Base-by-base conservation (phyloP, 2,797 vertebrate species). In the Rallus crepitans region DNA sequence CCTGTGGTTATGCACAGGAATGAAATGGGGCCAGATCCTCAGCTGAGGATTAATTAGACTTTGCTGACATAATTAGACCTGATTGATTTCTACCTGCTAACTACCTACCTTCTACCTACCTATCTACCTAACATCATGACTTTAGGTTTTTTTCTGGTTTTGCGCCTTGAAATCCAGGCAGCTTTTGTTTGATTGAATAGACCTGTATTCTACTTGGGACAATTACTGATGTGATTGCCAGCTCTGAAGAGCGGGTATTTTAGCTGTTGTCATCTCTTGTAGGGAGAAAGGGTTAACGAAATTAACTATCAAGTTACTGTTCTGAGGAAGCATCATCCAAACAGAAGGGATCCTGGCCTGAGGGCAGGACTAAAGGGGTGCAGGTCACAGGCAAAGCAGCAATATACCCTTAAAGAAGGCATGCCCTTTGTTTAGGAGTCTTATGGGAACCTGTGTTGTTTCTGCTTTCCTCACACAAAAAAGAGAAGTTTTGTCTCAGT, bases 401-500 rank as follows among this genome's bases (percentile, higher is more conserved):
- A 50, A 8, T 42, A 42, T 68, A 57, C 14, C 23, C 24, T 52
- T 61, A 11, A 84, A 50, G 48, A 69, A 27, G 28, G 52, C n/a
- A 39, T 15, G 13, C 18, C 5, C 7, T 70, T 71, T 5, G 12
- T 55, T 86, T 52, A 48, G 9, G 12, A 72, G 25, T 61, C 48
- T 64, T 66, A 66, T 0, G 7, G 55, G 37, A 91, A 72, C 45
- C 11, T 92, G n/a, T 0, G 0, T 11, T 25, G 30, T 75, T 65
- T 61, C 53, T 33, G 7, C 69, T 90, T 81, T 82, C 33, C 39
- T 87, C 15, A 8, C 59, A 27, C 12, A 11, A 73, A 81, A 84
- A 90, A 59, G 45, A 90, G 40, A 84, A 78, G 56, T 73, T 92
- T n/a, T 84, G 24, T 79, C 21, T 87, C 35, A 12, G 15, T 30